A percentile compares a stretch with the other conserved stretches of the same genome.
Conservation (phyloP, 2,888 invertebrate genomes). For the Iselma pallidipennis region DNA sequence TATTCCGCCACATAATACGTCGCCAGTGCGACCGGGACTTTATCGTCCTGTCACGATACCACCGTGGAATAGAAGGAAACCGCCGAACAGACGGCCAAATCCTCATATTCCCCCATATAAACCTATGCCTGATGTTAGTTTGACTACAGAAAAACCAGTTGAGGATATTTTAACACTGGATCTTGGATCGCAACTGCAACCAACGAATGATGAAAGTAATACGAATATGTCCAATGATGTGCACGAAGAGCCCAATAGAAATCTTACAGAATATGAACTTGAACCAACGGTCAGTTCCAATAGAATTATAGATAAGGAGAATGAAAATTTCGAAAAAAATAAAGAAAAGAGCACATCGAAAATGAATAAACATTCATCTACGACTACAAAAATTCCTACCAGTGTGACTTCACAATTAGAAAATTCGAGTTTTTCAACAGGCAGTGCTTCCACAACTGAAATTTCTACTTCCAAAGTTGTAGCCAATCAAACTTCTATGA, state of each 20-base stretch:
- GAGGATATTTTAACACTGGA: constrained; percentile 53
- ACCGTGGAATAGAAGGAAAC: constrained; percentile 62
- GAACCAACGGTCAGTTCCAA: constrained; percentile 38
- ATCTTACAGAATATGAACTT: constrained; percentile 42
- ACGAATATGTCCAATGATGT: constrained; percentile 44
- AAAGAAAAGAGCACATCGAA: constrained; percentile 51
- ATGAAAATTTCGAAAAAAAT: constrained; percentile 49
- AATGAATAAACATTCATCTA: constrained; percentile 45
- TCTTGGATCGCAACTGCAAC: constrained; percentile 46
- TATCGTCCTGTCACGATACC: constrained; percentile 62
- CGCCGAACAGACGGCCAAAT: constrained; percentile 55
- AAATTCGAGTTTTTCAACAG: not conserved
- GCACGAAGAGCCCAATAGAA: constrained; percentile 39
- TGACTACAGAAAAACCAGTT: constrained; percentile 50
- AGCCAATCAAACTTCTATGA: not conserved
- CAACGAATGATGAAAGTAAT: constrained; percentile 41
- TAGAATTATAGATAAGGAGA: constrained; percentile 37
- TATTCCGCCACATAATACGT: constrained; percentile 63
- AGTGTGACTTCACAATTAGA: constrained; percentile 9
- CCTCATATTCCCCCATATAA: constrained; percentile 69
- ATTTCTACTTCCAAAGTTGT: not conserved
- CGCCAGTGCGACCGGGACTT: constrained; percentile 61
- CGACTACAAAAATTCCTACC: constrained; percentile 17
- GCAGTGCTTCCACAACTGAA: not conserved
- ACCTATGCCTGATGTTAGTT: constrained; percentile 58